Base-by-base conservation (phyloP, 2,888 invertebrate genomes). In the Xylota sylvarum region DNA sequence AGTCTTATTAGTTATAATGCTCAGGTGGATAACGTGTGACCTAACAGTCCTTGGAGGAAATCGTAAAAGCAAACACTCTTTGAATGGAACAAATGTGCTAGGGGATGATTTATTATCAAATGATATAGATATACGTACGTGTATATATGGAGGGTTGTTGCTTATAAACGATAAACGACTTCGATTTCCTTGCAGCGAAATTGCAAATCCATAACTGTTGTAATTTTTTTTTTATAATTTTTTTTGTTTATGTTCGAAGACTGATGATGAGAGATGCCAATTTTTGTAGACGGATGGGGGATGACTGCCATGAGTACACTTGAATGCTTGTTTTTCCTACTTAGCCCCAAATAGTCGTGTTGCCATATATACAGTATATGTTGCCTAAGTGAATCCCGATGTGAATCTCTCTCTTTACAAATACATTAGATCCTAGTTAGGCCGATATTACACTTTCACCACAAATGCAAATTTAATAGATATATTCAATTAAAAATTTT, bases 1-100 rank as follows among this genome's bases (percentile, higher is more conserved):
- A 92, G 92, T 88, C 88, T 92, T 88, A 86, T 92, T 87, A 92
- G 92, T 89, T 92, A 92, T 86, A 91, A 82, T 64, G 73, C 82
- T 43, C 81, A 86, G 86, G 86, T 86, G 86, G 86, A 86, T 86
- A 86, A 78, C 27, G 86, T 86, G 86, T 86, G 86, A 86, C 86
- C 86, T 78, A 64, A 69, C 69, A 73, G 72, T 73, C 62, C 86
- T 30, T 78, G 81, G 50, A 14, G 58, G 40, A 72, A 81, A 62
- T 73, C 77, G 56, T 86, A 81, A 69, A 62, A 60, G 60, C 62
- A 84, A 74, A 67, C 60, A 40, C 40, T 65, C 65, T 58, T 73
- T 80, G 32, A 74, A 73, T 50, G 48, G 69, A 50, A 56, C 50
- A 7, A 62, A 27, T 27, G 56, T 4, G 9, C 37, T 10, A 4